Percentiles rank a stretch among this genome's conserved stretches.
These are phyloP conservation scores for Rhabdomys pumilio DNA, from an alignment of 2,797 vertebrate genomes.

Conservation along the genomic window DNA sequence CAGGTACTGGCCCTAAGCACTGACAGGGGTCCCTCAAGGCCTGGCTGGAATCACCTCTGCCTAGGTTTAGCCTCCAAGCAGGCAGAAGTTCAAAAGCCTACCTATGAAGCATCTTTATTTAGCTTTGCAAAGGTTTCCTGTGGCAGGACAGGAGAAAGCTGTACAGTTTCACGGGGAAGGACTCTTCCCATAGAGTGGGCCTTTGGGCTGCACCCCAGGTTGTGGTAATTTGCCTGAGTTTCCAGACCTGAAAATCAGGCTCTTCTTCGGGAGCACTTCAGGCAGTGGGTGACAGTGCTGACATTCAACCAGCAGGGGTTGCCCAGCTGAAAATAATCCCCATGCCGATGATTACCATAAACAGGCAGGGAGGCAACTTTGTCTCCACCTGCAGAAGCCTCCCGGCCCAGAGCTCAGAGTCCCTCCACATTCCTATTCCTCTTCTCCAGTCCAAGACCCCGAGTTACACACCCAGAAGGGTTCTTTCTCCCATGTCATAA, in stretches of 20 bases:
- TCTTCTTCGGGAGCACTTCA: constrained; percentile 60
- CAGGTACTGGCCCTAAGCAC: neutral
- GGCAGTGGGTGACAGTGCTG: neutral
- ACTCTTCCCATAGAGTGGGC: neutral
- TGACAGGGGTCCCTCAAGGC: neutral
- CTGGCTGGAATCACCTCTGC: neutral
- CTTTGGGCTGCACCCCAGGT: neutral
- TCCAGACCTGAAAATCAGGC: neutral
- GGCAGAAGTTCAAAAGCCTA: neutral
- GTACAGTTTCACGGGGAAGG: neutral
- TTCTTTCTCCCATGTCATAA: neutral
- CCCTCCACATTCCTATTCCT: neutral
- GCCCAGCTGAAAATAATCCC: constrained; percentile 54
- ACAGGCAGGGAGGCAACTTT: neutral
- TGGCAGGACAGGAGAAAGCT: neutral
- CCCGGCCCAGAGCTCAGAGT: neutral
- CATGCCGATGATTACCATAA: accelerated
- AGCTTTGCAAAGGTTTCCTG: neutral
- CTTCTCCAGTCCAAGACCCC: neutral
- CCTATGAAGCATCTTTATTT: no score
- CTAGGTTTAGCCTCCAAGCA: neutral
- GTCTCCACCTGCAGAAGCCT: neutral
- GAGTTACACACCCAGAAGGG: neutral
- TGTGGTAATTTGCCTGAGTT: neutral
- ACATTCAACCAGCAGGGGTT: constrained; percentile 79